Conservation (phyloP, 2,113 vertebrate species). For the Eurystomus gularis region DNA sequence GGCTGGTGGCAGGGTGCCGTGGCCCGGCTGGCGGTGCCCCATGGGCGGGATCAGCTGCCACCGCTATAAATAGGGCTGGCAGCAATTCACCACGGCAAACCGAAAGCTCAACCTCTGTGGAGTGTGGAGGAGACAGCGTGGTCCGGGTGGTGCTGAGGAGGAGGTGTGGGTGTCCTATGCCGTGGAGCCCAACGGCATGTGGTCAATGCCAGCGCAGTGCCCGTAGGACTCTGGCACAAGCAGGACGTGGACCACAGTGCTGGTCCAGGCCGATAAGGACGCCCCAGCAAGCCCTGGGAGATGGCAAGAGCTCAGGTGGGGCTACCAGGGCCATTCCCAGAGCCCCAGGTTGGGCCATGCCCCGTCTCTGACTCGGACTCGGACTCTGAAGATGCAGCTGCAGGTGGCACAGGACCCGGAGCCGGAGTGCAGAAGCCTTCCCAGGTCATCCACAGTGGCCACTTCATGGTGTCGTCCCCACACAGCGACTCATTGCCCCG, state of each 20-base stretch:
- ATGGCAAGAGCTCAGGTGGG: constrained; percentile 52
- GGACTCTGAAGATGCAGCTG: constrained; percentile 65
- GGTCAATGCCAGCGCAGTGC: fast-evolving
- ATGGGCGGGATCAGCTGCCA: background rate
- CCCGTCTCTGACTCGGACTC: constrained; percentile 83
- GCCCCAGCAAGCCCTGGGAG: fast-evolving
- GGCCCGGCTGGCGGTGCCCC: background rate
- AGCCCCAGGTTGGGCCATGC: constrained; percentile 45
- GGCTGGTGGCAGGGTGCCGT: background rate
- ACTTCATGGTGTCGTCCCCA: constrained; percentile 97
- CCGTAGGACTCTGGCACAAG: background rate
- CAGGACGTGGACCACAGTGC: fast-evolving
- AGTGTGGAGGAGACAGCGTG: fast-evolving
- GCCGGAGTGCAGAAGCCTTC: constrained; percentile 27
- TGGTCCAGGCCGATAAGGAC: background rate
- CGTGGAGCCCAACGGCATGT: background rate
- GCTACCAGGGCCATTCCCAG: background rate
- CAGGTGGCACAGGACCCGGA: background rate
- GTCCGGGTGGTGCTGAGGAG: fast-evolving
- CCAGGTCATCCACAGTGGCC: constrained; percentile 97
- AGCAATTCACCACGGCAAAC: fast-evolving
- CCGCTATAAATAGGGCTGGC: background rate
- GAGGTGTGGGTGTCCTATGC: background rate
- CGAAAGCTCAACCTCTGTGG: background rate
- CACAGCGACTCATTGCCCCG: constrained; percentile 85